phyloP scores from a whole-genome alignment of 2,113 vertebrate genomes.

The Actenoides lindsayi region DNA sequence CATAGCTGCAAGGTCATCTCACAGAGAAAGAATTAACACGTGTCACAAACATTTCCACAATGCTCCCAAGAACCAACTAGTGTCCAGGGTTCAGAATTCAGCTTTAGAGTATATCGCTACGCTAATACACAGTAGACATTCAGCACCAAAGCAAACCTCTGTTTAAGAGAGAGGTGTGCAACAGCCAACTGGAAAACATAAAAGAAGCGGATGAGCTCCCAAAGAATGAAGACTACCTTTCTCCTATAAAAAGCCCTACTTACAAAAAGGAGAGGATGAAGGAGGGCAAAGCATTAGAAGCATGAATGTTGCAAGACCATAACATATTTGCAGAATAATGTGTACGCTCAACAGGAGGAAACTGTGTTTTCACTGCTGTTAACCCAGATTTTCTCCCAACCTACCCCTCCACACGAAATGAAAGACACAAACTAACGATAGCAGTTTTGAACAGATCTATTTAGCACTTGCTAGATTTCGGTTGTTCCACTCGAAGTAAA shows the following conservation, averaged over 20 bases:
- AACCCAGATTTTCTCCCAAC: neutral
- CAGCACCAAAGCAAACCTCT: neutral
- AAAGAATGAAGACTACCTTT: neutral
- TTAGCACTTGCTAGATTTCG: neutral
- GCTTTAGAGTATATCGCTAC: neutral
- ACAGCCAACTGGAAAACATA: neutral
- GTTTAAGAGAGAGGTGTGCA: rapidly evolving
- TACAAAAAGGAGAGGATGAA: neutral
- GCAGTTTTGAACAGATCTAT: neutral
- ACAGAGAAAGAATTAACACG: neutral
- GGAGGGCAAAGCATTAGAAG: neutral
- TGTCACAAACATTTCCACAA: neutral
- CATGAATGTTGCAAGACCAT: neutral
- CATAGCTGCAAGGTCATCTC: neutral
- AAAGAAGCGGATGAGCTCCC: neutral
- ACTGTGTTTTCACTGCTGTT: neutral
- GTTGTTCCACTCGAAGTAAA: neutral
- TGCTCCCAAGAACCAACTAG: neutral
- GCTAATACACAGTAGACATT: rapidly evolving
- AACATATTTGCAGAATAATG: neutral
- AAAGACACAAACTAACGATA: neutral
- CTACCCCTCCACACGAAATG: neutral
- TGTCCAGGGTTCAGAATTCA: neutral
- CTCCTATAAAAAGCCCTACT: neutral
- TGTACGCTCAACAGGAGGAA: neutral